Evolutionary conservation across 35 echinoderm and acorn worm genomes (phyloP).

Genomic region (Apostichopus californicus): DNA sequence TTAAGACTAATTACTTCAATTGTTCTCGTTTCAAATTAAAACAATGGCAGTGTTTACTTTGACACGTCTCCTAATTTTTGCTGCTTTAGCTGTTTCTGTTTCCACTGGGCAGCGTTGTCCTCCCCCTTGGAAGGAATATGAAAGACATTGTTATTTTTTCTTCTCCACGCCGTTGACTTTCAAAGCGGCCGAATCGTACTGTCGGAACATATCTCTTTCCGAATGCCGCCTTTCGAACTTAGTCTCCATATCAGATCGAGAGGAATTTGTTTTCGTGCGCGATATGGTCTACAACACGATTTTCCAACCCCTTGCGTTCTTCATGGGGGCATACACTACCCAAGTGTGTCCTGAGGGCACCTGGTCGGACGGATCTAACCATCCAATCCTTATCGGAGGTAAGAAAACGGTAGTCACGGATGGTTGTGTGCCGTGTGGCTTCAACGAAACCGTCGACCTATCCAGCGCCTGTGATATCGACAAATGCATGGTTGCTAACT

Average conservation of each 20-base stretch:
- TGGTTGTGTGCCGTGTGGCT: neutral
- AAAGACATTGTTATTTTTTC: slow-evolving; percentile 10
- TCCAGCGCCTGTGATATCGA: neutral
- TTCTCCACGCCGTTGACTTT: slow-evolving; percentile 9
- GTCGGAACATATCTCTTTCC: neutral
- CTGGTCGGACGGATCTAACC: neutral
- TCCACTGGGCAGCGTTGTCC: neutral
- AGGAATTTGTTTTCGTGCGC: neutral
- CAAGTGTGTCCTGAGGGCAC: neutral
- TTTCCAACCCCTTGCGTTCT: neutral
- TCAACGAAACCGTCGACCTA: neutral
- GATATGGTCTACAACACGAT: neutral
- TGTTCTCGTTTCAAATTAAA: neutral
- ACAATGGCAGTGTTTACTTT: neutral
- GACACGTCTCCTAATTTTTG: neutral
- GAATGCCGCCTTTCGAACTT: neutral
- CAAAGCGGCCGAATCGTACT: neutral
- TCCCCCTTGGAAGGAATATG: neutral
- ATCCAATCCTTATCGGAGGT: neutral
- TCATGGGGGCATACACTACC: slow-evolving; percentile 20
- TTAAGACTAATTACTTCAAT: too few species aligned
- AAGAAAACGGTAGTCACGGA: neutral
- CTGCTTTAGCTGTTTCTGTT: neutral
- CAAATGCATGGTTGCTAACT: slow-evolving; percentile 30
- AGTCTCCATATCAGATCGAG: neutral